Evolutionary conservation across 2,797 vertebrate species (phyloP), one percentile per base, ranked within the genome.

Genomic region (Melanotaenia nigrans): DNA sequence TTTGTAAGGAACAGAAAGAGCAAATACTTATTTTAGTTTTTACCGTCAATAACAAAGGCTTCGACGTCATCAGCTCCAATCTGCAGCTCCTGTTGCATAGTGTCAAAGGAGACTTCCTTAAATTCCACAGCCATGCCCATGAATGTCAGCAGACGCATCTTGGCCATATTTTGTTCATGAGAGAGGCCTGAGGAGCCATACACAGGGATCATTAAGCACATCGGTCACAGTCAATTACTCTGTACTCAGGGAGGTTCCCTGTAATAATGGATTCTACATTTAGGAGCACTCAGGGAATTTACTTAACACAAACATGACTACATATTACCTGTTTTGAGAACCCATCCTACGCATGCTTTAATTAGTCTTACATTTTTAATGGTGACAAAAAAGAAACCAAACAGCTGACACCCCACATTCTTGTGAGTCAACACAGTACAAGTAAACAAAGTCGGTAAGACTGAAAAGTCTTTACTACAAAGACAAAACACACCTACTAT

Each of bases 91-190:
- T 98, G 96, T 67, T 99, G 95, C 95, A 99, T 97, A 59, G 95
- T 97, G 77, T 98, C 97, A 82, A 99, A 99, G 13, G 94, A 96
- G 86, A 99, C 96, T 89, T 99, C 98, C 90, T 99, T 99, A 88
- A 94, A 97, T 90, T 99, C 98, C 68, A 96, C 97, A 18, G 98
- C 97, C 98, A 99, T 99, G 80, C 98, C 98, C 98, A 99, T 98
- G 87, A 99, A 98, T 18, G 97, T 99, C 73, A 99, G 95, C 65
- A 99, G 93, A 82, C 98, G 96, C 98, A 99, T 99, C 93, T 99
- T 99, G 73, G 96, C 92, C 95, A 97, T 96, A 89, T 99, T 99
- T 85, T 99, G 98, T 87, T 99, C 97, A 0, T 99, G 97, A 81
- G 95, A 94, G 71, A 99, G 93, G 54, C 97, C 98, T 99, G 81